These are phyloP conservation scores for Drosophila sp. DNA, from an alignment of 1,140 invertebrate species.

Conservation along the genomic window DNA sequence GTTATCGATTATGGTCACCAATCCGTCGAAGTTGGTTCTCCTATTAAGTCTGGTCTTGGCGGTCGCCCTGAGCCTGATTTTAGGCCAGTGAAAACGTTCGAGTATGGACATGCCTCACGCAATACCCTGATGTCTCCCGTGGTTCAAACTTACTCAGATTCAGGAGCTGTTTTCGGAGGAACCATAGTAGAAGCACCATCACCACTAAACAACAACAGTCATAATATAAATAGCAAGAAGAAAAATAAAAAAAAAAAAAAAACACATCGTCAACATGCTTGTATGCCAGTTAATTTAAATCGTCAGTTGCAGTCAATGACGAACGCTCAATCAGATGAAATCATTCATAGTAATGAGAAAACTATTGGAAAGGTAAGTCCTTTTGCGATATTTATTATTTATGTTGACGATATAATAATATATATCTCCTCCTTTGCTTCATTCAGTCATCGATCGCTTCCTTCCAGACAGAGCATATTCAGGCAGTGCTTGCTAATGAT, in stretches of 20 bases:
- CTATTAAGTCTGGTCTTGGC: neutral
- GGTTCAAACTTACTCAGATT: neutral
- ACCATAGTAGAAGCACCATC: neutral
- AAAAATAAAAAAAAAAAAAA: constrained; percentile 53
- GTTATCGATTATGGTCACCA: constrained; percentile 90
- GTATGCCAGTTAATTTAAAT: constrained; percentile 29
- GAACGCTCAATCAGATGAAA: neutral
- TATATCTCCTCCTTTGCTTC: neutral
- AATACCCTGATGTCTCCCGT: neutral
- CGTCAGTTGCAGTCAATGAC: constrained; percentile 18
- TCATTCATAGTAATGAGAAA: neutral
- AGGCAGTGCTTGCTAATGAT: neutral
- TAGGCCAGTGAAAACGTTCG: constrained; percentile 85
- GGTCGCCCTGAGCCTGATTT: constrained; percentile 44
- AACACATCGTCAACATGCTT: constrained; percentile 31
- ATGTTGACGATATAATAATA: too few species aligned
- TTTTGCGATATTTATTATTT: neutral
- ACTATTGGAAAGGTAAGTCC: constrained; percentile 27
- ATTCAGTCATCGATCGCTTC: neutral
- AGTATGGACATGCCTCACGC: constrained; percentile 85
- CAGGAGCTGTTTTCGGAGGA: constrained; percentile 17
- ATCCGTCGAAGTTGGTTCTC: constrained; percentile 31
- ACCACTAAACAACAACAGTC: constrained; percentile 12
- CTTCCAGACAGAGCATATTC: neutral
- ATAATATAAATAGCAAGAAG: constrained; percentile 31